These are phyloP conservation scores for Pyrgilauda ruficollis DNA, from an alignment of 2,113 vertebrate genomes.

Conservation along the genomic window DNA sequence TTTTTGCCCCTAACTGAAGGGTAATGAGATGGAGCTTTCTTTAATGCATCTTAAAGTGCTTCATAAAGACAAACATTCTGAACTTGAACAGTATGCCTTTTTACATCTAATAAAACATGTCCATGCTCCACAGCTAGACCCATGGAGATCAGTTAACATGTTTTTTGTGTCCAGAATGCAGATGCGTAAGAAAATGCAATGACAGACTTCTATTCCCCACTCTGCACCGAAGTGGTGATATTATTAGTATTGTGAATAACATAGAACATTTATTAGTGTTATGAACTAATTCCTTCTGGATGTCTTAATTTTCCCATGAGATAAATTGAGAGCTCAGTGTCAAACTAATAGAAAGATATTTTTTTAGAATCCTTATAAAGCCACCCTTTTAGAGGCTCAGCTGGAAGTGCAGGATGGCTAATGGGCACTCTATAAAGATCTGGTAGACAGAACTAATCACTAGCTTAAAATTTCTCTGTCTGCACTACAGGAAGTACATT, in stretches of 20 bases:
- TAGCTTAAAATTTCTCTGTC: conserved; percentile 55
- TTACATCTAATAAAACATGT: neutral
- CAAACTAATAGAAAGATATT: neutral
- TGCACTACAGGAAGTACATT: conserved; percentile 64
- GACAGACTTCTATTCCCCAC: neutral
- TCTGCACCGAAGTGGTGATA: neutral
- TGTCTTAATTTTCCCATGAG: neutral
- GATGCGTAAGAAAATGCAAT: neutral
- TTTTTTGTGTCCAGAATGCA: neutral
- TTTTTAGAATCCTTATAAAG: neutral
- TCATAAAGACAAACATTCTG: neutral
- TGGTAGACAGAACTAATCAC: conserved; percentile 50
- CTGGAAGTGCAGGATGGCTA: neutral
- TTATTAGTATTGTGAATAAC: neutral
- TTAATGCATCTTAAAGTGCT: neutral
- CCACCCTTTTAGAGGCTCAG: neutral
- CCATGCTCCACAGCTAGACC: neutral
- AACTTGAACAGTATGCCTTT: neutral
- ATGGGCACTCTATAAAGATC: neutral
- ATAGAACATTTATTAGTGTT: neutral
- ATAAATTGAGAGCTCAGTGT: neutral
- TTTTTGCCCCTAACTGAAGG: neutral
- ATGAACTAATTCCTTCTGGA: neutral
- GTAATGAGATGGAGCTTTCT: neutral
- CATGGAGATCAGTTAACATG: neutral